Percentiles rank a stretch among this genome's conserved stretches.
phyloP scores from a whole-genome alignment of 2,797 vertebrate genomes.

The Sphenodon punctatus region DNA sequence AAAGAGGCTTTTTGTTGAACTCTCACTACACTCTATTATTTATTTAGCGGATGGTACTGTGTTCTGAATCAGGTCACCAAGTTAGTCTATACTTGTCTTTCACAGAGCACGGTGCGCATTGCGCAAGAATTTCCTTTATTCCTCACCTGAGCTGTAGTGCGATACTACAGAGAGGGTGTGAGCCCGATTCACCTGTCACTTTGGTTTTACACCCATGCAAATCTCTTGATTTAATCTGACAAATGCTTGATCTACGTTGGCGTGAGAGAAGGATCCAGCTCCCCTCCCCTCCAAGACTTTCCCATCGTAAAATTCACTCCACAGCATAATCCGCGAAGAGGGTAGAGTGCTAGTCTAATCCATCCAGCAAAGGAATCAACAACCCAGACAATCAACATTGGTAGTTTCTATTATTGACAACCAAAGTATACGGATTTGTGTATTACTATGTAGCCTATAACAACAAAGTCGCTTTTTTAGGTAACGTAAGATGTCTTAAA shows the following conservation, averaged over 20 bases:
- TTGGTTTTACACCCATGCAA: background rate
- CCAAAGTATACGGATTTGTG: constrained; percentile 55
- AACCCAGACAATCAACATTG: constrained; percentile 33
- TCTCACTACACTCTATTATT: background rate
- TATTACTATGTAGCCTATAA: constrained; percentile 63
- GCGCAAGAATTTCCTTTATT: background rate
- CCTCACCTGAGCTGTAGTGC: background rate
- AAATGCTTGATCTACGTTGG: background rate
- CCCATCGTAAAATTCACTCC: background rate
- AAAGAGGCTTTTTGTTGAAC: background rate
- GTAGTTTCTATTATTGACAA: constrained; percentile 42
- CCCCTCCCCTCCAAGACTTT: constrained; percentile 3
- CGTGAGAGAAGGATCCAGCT: background rate
- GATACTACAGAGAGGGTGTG: background rate
- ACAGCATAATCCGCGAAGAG: constrained; percentile 53
- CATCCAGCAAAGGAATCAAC: constrained; percentile 52
- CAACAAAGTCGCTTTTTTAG: constrained; percentile 70
- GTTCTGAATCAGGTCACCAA: background rate
- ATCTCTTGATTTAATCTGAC: background rate
- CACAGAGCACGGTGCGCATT: constrained; percentile 15
- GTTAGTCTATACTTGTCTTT: background rate
- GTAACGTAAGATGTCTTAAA: constrained; percentile 75
- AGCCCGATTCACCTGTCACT: background rate
- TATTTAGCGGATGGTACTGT: constrained; percentile 27
- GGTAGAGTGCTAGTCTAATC: constrained; percentile 41